Base-by-base conservation (phyloP, 1,140 invertebrate species). In the Mamestra configurata region DNA sequence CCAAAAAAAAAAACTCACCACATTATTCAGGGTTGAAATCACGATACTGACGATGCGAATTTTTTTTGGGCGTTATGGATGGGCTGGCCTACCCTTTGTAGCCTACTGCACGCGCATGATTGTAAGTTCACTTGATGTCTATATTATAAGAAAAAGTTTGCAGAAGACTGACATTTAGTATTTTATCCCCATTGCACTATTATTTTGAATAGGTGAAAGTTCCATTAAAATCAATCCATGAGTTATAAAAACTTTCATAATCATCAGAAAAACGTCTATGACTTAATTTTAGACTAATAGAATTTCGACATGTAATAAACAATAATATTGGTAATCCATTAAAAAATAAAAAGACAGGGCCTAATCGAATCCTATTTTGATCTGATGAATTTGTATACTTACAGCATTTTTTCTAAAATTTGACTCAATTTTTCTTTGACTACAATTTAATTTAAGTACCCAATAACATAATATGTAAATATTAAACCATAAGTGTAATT, bases 161-260 rank as follows among this genome's bases (percentile, higher is more conserved):
- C 13, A 66, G 22, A 64, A 66, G 61, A 66, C 61, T 66, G 61
- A 66, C 61, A 66, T 66, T 57, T 66, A 40, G 61, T 20, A n/a
- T 61, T 61, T 18, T 35, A 18, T 61, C 35, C 4, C 13, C 3
- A 10, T 27, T 24, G 10, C 22, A 13, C 13, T 11, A 57, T 13
- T 57, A 24, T 13, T 24, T 22, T 1, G 5, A 22, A 18, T 18
- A 18, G 1, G 7, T 18, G 49, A 18, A 7, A n/a, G n/a, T 5
- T 31, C 1, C 5, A 31, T 31, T 3, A 31, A 31, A 31, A 31
- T 31, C 1, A 3, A 31, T 31, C 27, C 1, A 31, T 1, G 5
- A 3, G 27, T 31, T 31, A 31, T 3, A 31, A 31, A 31, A 31
- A 31, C 1, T 31, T 3, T 31, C n/a, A 31, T 31, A 5, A 31